Evolutionary conservation across 2,797 vertebrate species (phyloP), one percentile per base, ranked within the genome.

Genomic region (Meda fulgida): DNA sequence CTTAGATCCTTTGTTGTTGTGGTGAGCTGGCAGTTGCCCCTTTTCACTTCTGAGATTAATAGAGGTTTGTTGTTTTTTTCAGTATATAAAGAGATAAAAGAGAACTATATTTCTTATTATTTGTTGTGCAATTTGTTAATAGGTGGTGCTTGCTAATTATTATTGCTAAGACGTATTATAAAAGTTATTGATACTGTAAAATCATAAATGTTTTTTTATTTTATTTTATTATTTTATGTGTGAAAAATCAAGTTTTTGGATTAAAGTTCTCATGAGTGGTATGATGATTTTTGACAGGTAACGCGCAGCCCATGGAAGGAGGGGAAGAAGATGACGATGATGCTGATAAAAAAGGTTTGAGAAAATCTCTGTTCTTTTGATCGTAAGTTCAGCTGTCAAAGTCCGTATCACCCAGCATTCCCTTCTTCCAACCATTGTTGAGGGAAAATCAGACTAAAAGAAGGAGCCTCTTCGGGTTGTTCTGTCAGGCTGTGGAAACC

Each of bases 401-500:
- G 88, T 93, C 89, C 87, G 91, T 92, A 92, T 92, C 92, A 88
- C 85, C 84, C 63, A 87, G 85, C 86, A 81, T 87, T 90, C 87
- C 90, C 85, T 78, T 86, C 88, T 91, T 89, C 91, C 89, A 92
- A 86, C 88, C 86, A 89, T 79, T 88, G 92, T 93, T 94, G 86
- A 85, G 89, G 92, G 91, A 93, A 94, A 94, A 93, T 93, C 90
- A 92, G 93, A 93, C 90, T 87, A 90, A 16, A 5, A 91, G 90
- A 93, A 92, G 58, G n/a, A 85, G 89, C 88, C 92, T 92, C 91
- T 90, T 89, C 63, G 90, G 93, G 88, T 93, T 93, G 92, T 93
- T 94, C 93, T 94, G 90, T 92, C 91, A 87, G 87, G 92, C 92
- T 80, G 90, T 91, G 51, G 76, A 93, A 92, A 93, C 92, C 91